Base-by-base conservation (phyloP, 2,888 invertebrate genomes). In the Clanis bilineata region DNA sequence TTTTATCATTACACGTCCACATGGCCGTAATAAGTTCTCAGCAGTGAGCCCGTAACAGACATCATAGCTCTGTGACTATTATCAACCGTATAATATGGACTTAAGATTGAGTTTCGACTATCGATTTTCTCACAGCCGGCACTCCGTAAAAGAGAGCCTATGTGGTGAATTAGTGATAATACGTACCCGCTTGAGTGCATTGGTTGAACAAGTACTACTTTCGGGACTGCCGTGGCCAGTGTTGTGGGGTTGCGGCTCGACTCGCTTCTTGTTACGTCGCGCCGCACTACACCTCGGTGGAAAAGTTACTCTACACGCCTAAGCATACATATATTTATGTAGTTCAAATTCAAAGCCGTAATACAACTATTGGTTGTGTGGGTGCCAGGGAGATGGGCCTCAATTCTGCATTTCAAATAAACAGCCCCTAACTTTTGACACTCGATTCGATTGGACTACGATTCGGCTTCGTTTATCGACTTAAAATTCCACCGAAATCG, bases 121-220 rank as follows among this genome's bases (percentile, higher is more conserved):
- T 36, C 1, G 9, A n/a, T 12, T 2, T 10, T 12, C 9, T 36
- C 36, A 1, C 9, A 5, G 32, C 9, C 1, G 36, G 7, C 36
- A 12, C 12, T 1, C 5, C 12, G 25, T 25, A 21, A n/a, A 25
- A n/a, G 6, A 32, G 41, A 15, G 18, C 6, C 18, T 41, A 39
- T 9, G 18, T 57, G 12, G 12, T 57, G 18, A 38, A 47, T 9
- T 28, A 10, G 18, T 51, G 51, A 39, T 15, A 10, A 62, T 58
- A 51, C 80, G 71, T 84, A 85, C 85, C 81, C 74, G 69, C 54
- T 73, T 69, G 32, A 73, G 66, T 22, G 70, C 71, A 64, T 66
- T 72, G 38, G 64, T 67, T 6, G 79, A 72, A 21, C 51, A 51
- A 51, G 72, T 67, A 57, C 56, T 64, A 70, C 69, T 73, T 45